phyloP scores from a whole-genome alignment of 2,113 vertebrate genomes.

The Genyomyrus donnyi region DNA sequence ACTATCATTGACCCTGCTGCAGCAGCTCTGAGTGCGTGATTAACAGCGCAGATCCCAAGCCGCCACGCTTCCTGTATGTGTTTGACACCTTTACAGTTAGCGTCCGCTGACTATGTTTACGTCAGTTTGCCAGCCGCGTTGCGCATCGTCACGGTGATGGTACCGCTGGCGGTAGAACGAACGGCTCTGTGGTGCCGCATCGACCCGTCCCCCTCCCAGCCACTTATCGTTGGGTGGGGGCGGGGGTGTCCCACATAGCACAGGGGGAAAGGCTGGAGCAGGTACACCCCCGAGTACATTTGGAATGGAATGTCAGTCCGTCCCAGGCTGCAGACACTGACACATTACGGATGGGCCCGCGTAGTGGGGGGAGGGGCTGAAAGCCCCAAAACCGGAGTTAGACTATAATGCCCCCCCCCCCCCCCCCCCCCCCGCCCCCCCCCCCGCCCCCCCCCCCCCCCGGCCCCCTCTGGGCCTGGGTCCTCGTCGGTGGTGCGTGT shows the following conservation, averaged over 20 bases:
- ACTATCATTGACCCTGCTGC: neutral
- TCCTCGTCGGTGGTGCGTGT: too few relatives aligned
- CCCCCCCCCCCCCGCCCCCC: too few relatives aligned
- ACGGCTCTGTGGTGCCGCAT: neutral
- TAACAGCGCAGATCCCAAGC: neutral
- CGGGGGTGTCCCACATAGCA: neutral
- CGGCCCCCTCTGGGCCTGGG: too few relatives aligned
- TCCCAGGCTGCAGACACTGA: neutral
- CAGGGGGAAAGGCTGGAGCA: neutral
- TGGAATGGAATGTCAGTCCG: neutral
- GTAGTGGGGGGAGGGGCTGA: neutral
- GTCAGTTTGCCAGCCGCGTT: neutral
- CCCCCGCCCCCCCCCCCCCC: too few relatives aligned
- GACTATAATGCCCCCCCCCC: neutral
- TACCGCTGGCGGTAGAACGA: neutral
- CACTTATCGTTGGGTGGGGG: neutral
- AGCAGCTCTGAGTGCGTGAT: neutral
- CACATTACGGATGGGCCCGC: neutral
- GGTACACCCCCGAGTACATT: too few relatives aligned
- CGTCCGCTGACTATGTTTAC: neutral
- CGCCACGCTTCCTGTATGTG: neutral
- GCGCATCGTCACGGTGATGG: neutral
- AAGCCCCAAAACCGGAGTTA: neutral
- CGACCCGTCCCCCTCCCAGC: neutral
- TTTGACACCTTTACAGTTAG: neutral